Evolutionary conservation across 2,113 vertebrate genomes (phyloP).

Genomic region (Hypocryptadius cinnamomeus): DNA sequence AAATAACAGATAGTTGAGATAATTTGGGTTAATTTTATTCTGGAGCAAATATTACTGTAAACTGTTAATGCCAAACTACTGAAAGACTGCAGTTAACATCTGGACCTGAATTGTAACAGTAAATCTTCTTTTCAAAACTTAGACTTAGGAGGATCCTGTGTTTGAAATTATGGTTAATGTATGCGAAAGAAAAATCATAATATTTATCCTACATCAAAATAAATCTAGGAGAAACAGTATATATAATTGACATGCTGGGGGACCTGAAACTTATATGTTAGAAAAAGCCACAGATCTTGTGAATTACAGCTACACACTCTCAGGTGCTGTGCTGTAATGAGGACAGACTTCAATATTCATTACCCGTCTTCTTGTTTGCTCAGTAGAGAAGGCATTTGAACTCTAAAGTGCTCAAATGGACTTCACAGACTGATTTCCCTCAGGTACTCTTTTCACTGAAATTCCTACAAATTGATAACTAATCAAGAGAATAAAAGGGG

Average conservation of each 20-base stretch:
- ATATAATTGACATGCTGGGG: not conserved
- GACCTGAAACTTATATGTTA: not conserved
- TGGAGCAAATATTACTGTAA: not conserved
- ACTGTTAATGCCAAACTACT: not conserved
- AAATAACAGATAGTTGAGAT: not conserved
- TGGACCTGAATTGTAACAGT: not conserved
- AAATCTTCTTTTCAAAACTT: not conserved
- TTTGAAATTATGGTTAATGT: not conserved
- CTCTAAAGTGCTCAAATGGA: not conserved
- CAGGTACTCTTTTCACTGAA: not conserved
- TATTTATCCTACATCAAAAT: not conserved
- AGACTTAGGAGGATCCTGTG: not conserved
- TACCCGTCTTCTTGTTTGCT: not conserved
- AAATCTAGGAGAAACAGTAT: not conserved
- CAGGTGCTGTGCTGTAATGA: not conserved
- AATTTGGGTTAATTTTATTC: not conserved
- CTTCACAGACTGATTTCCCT: constrained; percentile 21
- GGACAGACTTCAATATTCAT: constrained; percentile 1
- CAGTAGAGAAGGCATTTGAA: not conserved
- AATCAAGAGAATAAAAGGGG: constrained; percentile 1
- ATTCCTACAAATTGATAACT: not conserved
- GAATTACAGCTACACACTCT: not conserved
- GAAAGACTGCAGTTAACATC: not conserved
- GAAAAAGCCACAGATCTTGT: not conserved
- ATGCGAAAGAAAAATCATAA: not conserved